Evolutionary conservation across 2,797 vertebrate genomes (phyloP), one percentile per base, ranked within the genome.

Genomic region (Notolepis coatsorum): DNA sequence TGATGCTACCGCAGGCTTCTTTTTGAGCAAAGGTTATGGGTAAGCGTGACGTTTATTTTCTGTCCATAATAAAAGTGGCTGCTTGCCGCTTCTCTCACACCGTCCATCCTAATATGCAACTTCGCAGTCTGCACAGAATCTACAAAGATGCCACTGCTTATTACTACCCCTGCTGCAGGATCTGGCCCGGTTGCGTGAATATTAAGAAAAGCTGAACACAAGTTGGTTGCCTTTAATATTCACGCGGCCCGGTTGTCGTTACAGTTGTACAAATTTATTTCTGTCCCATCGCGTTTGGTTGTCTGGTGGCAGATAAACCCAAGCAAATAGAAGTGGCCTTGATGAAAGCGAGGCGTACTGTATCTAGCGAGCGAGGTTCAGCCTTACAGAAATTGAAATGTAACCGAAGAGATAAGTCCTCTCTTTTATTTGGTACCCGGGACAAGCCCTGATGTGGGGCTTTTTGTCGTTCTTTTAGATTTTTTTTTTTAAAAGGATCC

Each of bases 201-300:
- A 35, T 35, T 2, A 13, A 9, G 8, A 35, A 31, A 10, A 2
- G 30, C 2, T 31, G 30, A 37, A 37, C 15, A 3, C 35, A 37
- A 12, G 2, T n/a, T 33, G 31, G n/a, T 10, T 35, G 9, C 33
- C 33, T 81, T 50, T 56, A n/a, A n/a, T n/a, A n/a, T n/a, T n/a
- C n/a, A n/a, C n/a, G n/a, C n/a, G n/a, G 70, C 38, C 31, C 48
- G 68, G 65, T 77, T 75, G 79, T 84, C 77, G 49, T 80, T 81
- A 79, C 77, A 81, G 77, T 73, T 86, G 85, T 83, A 80, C n/a
- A 86, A 85, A 88, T 88, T 77, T 84, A 88, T 88, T 91, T 91
- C 76, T 82, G 84, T 90, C 88, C 87, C 81, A 80, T 81, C 45
- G 57, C 57, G 72, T 65, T 80, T 85, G 72, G 67, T 80, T 85